Percentiles rank a stretch among this genome's conserved stretches.
phyloP scores from a whole-genome alignment of 2,888 invertebrate genomes.

The Tiliacea aurago region DNA sequence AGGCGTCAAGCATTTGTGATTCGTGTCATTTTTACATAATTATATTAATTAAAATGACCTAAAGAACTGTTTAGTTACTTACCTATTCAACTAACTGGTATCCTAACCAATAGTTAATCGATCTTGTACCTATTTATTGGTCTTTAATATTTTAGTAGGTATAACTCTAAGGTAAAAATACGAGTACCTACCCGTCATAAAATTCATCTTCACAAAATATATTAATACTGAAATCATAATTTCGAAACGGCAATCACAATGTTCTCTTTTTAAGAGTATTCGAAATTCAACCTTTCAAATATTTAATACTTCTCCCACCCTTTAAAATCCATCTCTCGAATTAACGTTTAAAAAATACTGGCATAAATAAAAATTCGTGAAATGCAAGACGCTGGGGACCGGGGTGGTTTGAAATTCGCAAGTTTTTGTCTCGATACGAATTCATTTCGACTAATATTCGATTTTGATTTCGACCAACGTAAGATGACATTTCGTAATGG shows the following conservation, averaged over 20 bases:
- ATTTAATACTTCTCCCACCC: conserved; percentile 59
- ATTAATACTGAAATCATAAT: conserved; percentile 31
- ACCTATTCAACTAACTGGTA: neutral
- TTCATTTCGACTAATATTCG: conserved; percentile 82
- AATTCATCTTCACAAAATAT: neutral
- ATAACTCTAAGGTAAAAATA: too few relatives aligned
- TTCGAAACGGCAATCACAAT: conserved; percentile 45
- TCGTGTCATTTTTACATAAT: neutral
- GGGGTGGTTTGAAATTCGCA: conserved; percentile 69
- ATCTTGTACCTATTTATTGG: too few relatives aligned
- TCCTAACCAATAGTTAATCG: neutral
- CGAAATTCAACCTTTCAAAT: conserved; percentile 64
- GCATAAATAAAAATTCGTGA: conserved; percentile 80
- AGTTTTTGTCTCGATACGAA: conserved; percentile 74
- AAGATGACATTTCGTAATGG: conserved; percentile 50
- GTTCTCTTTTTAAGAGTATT: conserved; percentile 41
- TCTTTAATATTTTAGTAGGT: neutral
- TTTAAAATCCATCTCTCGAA: conserved; percentile 83
- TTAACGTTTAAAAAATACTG: conserved; percentile 82
- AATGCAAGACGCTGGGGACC: conserved; percentile 76
- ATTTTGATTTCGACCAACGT: conserved; percentile 62
- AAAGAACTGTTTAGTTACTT: neutral
- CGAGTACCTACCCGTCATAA: neutral
- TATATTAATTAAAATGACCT: neutral
- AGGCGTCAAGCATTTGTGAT: neutral